Evolutionary conservation across 2,888 invertebrate species (phyloP), one percentile per base, ranked within the genome.

Genomic region (Troides helena): DNA sequence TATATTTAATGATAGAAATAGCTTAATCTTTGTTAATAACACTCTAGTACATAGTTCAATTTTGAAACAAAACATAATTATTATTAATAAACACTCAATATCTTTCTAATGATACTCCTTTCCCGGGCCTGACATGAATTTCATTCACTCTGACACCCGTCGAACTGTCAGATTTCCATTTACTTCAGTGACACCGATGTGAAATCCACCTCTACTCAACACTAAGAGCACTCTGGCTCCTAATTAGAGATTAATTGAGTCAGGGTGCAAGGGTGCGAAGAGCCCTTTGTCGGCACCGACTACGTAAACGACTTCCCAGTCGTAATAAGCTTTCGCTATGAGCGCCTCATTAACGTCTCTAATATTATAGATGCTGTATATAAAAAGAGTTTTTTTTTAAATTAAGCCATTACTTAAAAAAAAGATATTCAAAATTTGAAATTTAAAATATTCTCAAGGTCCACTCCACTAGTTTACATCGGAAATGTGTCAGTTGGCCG

Each of bases 211-310:
- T 84, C 85, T 82, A 80, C 85, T 85, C 85, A 85, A 85, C 89
- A 85, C 86, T 88, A 89, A 89, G 86, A 90, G 91, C 91, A 90
- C 92, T 90, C 90, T 86, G 85, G 81, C 78, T 83, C 81, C 86
- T 91, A 91, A 92, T 92, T 91, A 91, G 85, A 84, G 85, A 89
- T 88, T 91, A 92, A 91, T 91, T 90, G 87, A 91, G 86, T 90
- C 84, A 88, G 80, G 81, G 83, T 76, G 81, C 82, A 83, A 80
- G 67, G 67, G 67, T 67, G 63, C 81, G 76, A 78, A 81, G 81
- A 84, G 83, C 83, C 82, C 87, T 85, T 86, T 85, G 84, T 85
- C 77, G 78, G 76, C 78, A 76, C 76, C 78, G 79, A 78, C 65
- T 30, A 60, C 59, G 53, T 59, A 53, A 67, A 70, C 67, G 67